These are phyloP conservation scores for Phania funesta DNA, from an alignment of 2,888 invertebrate species.

Conservation along the genomic window DNA sequence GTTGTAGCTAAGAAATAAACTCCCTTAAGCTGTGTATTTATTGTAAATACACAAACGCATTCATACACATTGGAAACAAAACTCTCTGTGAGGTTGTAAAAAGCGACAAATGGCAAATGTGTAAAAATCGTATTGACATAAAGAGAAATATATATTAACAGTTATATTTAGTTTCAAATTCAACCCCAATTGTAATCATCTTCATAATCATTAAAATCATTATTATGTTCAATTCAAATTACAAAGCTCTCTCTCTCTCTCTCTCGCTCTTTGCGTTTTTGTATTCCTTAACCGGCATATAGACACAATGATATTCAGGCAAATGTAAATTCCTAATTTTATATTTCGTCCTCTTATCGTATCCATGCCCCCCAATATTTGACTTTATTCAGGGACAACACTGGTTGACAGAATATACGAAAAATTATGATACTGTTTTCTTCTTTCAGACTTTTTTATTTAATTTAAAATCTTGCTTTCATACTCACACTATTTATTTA, in stretches of 20 bases:
- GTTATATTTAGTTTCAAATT: slow-evolving; percentile 58
- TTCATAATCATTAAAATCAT: slow-evolving; percentile 31
- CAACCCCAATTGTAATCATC: slow-evolving; percentile 52
- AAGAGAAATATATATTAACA: slow-evolving; percentile 37
- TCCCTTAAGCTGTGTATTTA: slow-evolving; percentile 51
- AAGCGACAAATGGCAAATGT: slow-evolving; percentile 53
- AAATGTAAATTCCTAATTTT: not conserved
- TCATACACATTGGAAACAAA: not conserved
- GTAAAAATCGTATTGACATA: slow-evolving; percentile 52
- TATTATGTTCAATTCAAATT: slow-evolving; percentile 5
- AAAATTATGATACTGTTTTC: not conserved
- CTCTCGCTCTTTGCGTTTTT: not conserved
- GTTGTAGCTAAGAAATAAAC: slow-evolving; percentile 48
- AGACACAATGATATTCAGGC: slow-evolving; percentile 12
- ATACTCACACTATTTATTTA: slow-evolving; percentile 39
- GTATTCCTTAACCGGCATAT: slow-evolving; percentile 6
- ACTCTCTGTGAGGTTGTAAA: slow-evolving; percentile 25
- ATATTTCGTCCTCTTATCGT: not conserved
- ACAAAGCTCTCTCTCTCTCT: slow-evolving; percentile 14
- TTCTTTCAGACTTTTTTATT: not conserved
- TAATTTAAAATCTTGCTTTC: slow-evolving; percentile 36
- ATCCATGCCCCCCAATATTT: not conserved
- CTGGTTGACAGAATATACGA: not conserved
- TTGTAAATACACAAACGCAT: not conserved
- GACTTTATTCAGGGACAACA: slow-evolving; percentile 8